Base-by-base conservation (phyloP, 2,113 vertebrate genomes). In the Pseudonaja textilis region DNA sequence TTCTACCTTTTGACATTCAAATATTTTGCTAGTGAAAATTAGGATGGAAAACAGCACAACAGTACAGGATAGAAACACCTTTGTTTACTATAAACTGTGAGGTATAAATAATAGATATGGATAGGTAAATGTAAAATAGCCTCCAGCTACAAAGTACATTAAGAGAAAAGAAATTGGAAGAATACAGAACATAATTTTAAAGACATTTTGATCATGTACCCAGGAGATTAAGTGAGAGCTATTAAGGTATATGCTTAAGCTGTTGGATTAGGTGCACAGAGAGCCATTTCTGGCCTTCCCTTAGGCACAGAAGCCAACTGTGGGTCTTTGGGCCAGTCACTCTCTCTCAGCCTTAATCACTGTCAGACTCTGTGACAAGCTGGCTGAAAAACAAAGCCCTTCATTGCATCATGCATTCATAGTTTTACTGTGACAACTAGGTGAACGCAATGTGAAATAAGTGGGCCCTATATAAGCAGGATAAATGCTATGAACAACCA, bases 71-170 rank as follows among this genome's bases (percentile, higher is more conserved):
- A 26, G 25, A 34, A 92, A 93, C 89, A 88, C 57, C 85, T 89
- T 94, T 90, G 50, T 85, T 50, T 95, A 95, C 42, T 85, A 81
- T 20, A 50, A 54, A 93, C 89, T 29, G 90, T 22, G 5, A 59
- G 86, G 90, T 9, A 74, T 26, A 81, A 54, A 91, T 85, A 55
- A 34, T 56, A 85, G 55, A 74, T 39, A 25, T 4, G 9, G 23
- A 54, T 45, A 91, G 52, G 34, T 55, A 91, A 91, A 56, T 42
- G 45, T 18, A 47, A 87, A 87, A 4, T 26, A 87, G 23, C 45
- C 25, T 50, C 85, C 22, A 87, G 25, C 85, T 34, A 45, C 57
- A 89, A 29, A 64, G 16, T 89, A 64, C 42, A 59, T 29, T 47
- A 47, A 45, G 39, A 59, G 6, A 23, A 89, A 61, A 89, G 57